Conservation (phyloP, 2,113 vertebrate species). For the Tylochromis polylepis region DNA sequence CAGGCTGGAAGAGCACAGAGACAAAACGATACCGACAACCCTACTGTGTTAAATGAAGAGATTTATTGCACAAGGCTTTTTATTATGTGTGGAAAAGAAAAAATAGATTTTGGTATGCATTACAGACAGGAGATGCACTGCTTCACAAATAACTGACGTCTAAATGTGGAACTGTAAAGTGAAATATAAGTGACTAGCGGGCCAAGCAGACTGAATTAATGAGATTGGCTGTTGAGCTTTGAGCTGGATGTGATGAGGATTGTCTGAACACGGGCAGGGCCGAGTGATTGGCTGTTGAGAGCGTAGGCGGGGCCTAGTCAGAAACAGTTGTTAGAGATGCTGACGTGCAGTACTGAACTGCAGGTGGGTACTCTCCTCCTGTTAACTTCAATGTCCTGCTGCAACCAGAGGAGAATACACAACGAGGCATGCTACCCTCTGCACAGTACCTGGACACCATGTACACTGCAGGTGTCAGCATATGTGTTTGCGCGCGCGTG, state of each 20-base stretch:
- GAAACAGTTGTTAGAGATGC: slow-evolving; percentile 16
- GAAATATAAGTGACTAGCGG: neutral
- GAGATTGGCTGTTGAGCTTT: slow-evolving; percentile 6
- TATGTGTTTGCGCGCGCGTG: neutral
- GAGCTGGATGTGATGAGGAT: neutral
- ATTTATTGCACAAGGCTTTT: slow-evolving; percentile 40
- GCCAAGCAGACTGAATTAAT: neutral
- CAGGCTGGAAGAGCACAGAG: neutral
- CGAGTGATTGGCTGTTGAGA: neutral
- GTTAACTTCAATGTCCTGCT: slow-evolving; percentile 49
- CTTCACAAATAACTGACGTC: neutral
- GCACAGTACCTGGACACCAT: neutral
- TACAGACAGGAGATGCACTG: neutral
- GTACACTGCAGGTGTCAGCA: slow-evolving; percentile 1
- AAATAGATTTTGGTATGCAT: neutral
- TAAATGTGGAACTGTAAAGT: neutral
- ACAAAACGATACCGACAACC: neutral
- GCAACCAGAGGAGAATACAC: slow-evolving; percentile 31
- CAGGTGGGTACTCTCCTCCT: slow-evolving; percentile 32
- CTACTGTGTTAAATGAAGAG: neutral
- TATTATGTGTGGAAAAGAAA: neutral
- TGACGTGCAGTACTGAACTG: slow-evolving; percentile 12
- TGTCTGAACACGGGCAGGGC: neutral
- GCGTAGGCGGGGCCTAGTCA: neutral
- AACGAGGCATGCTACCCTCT: neutral